A percentile compares a stretch with the other conserved stretches of the same genome.
Evolutionary conservation across 2,888 invertebrate genomes (phyloP).

Genomic region (Atherix ibis): DNA sequence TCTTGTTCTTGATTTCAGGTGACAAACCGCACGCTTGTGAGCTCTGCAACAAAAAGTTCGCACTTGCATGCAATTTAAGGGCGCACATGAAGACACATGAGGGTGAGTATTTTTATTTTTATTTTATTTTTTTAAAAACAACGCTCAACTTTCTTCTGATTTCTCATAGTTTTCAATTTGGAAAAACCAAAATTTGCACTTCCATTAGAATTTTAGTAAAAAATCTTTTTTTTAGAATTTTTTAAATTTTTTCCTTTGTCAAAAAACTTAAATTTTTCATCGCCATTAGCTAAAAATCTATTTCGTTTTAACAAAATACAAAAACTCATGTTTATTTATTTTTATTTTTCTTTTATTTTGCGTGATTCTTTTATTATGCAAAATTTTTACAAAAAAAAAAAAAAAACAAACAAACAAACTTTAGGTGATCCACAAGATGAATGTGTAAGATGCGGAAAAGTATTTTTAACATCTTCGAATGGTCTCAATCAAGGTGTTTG

Average conservation of each 20-base stretch:
- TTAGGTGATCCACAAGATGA: constrained; percentile 44
- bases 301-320: too few relatives aligned
- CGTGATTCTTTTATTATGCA: constrained; percentile 1
- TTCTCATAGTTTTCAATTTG: too few relatives aligned
- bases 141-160: too few relatives aligned
- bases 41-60: constrained; percentile 54
- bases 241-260: not conserved
- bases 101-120: constrained; percentile 34
- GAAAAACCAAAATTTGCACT: too few relatives aligned
- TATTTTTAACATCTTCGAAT: constrained; percentile 30
- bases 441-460: constrained; percentile 41
- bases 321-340: constrained; percentile 1
- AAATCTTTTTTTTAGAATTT: not conserved
- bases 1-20: too few relatives aligned
- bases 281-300: too few relatives aligned
- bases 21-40: constrained; percentile 58
- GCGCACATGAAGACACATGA: constrained; percentile 62
- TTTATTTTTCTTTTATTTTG: constrained; percentile 6
- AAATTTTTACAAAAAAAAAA: too few relatives aligned
- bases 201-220: too few relatives aligned
- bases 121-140: too few relatives aligned
- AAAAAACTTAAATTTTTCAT: not conserved
- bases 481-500: constrained; percentile 28
- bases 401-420: constrained; percentile 4
- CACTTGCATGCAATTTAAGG: constrained; percentile 53